Evolutionary conservation across 2,888 invertebrate genomes (phyloP).

Genomic region (Cantharis rustica): DNA sequence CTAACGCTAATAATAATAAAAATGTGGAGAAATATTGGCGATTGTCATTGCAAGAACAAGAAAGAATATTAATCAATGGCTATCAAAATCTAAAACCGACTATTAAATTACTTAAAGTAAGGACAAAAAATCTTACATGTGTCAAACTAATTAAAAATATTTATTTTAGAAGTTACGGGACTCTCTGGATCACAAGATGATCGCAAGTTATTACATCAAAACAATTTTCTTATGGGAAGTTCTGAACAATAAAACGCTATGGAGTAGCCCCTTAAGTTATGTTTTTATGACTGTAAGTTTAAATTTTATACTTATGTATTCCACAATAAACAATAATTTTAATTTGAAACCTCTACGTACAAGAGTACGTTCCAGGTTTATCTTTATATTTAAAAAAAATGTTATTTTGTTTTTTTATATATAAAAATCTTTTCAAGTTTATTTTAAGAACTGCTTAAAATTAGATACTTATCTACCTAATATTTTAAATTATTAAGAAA

Average conservation of each 20-base stretch:
- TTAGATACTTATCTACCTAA: too few relatives aligned
- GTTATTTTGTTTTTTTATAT: not conserved
- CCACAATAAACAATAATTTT: too few relatives aligned
- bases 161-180: constrained; percentile 54
- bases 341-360: too few relatives aligned
- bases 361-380: too few relatives aligned
- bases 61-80: constrained; percentile 45
- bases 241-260: constrained; percentile 36
- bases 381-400: too few relatives aligned
- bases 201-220: constrained; percentile 59
- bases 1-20: constrained; percentile 1
- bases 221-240: constrained; percentile 54
- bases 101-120: constrained; percentile 48
- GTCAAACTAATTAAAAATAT: not conserved
- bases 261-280: constrained; percentile 41
- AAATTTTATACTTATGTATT: not conserved
- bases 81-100: constrained; percentile 46
- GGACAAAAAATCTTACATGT: not conserved
- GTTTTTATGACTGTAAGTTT: constrained; percentile 46
- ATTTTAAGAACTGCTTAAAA: too few relatives aligned
- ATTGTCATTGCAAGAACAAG: constrained; percentile 55
- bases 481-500: too few relatives aligned
- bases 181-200: constrained; percentile 41
- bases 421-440: too few relatives aligned
- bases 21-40: constrained; percentile 47